Percentiles rank a stretch among this genome's conserved stretches.
Evolutionary conservation across 2,113 vertebrate genomes (phyloP).

Genomic region (Apus apus): DNA sequence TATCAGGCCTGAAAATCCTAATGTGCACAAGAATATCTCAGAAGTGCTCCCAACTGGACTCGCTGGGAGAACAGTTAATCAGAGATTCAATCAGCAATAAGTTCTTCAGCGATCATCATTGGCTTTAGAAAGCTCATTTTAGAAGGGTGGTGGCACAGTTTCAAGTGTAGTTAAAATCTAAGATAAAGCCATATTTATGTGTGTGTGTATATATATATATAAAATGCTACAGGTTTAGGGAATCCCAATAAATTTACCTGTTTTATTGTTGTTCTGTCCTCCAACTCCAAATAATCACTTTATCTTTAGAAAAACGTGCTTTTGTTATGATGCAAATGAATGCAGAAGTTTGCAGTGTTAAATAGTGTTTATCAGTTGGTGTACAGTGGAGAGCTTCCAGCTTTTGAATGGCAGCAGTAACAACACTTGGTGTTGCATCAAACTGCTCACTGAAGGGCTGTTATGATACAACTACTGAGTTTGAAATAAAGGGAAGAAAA

Average conservation of each 20-base stretch:
- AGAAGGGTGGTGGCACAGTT: not conserved
- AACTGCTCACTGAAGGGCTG: not conserved
- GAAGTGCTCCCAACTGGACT: not conserved
- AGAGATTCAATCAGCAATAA: not conserved
- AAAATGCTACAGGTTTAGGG: not conserved
- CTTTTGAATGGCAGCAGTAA: not conserved
- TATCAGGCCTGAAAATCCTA: conserved; percentile 8
- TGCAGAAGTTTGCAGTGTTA: not conserved
- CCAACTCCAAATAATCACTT: not conserved
- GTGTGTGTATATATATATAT: not conserved
- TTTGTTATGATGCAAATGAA: not conserved
- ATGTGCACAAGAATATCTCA: not conserved
- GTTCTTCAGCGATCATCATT: not conserved
- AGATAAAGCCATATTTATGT: not conserved
- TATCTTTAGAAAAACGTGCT: not conserved
- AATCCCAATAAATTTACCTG: not conserved
- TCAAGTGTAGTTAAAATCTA: not conserved
- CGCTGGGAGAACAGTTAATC: not conserved
- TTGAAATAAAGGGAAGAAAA: not conserved
- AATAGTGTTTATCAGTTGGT: not conserved
- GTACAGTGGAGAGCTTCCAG: not conserved
- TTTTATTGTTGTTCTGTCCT: not conserved
- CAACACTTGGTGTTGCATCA: not conserved
- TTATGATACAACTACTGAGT: not conserved
- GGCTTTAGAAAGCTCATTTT: not conserved